These are phyloP conservation scores for Drosophila paramelanica DNA, from an alignment of 2,888 invertebrate species.

Conservation along the genomic window DNA sequence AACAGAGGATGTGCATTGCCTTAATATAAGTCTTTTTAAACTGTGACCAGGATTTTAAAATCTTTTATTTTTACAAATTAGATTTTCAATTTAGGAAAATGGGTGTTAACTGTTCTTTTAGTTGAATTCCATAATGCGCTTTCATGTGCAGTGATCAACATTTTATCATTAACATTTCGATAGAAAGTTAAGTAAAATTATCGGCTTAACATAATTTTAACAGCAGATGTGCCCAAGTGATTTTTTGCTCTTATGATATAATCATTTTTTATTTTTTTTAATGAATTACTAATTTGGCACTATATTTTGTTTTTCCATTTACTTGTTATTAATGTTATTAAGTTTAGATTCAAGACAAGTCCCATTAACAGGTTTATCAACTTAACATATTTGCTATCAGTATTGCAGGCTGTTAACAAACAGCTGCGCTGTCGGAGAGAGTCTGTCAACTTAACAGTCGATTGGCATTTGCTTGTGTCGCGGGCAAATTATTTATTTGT, in stretches of 20 bases:
- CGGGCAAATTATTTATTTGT: constrained; percentile 41
- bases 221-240: constrained; percentile 8
- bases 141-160: neutral
- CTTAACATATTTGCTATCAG: neutral
- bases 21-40: neutral
- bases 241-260: neutral
- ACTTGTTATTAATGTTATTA: too few relatives aligned
- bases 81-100: neutral
- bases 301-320: too few relatives aligned
- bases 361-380: constrained; percentile 4
- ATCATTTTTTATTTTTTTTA: neutral
- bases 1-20: neutral
- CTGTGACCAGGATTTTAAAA: too few relatives aligned
- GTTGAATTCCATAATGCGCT: neutral
- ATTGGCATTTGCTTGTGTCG: constrained; percentile 25
- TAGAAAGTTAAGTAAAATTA: neutral
- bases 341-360: neutral
- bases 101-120: too few relatives aligned
- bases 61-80: too few relatives aligned
- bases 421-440: constrained; percentile 25
- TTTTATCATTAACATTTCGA: neutral
- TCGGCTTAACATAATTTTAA: neutral
- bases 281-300: neutral
- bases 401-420: constrained; percentile 20
- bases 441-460: constrained; percentile 10